A percentile compares a stretch with the other conserved stretches of the same genome.
Evolutionary conservation across 2,888 invertebrate genomes (phyloP).

Genomic region (Anticlea derivata): DNA sequence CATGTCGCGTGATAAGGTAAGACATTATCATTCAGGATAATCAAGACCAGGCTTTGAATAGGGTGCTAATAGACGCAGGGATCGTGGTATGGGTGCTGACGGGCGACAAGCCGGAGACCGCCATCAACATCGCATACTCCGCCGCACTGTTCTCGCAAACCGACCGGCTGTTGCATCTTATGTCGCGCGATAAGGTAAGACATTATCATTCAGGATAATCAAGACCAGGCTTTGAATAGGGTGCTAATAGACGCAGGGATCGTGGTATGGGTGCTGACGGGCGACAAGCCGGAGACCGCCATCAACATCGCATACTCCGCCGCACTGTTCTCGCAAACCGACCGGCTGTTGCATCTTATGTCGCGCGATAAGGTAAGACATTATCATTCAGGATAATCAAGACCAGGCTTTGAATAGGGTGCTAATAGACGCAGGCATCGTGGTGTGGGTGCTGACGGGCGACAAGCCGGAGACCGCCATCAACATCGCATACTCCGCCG

Average conservation of each 20-base stretch:
- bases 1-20: slow-evolving; percentile 89
- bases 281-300: slow-evolving; percentile 98
- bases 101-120: slow-evolving; percentile 98
- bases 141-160: slow-evolving; percentile 92
- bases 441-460: slow-evolving; percentile 95
- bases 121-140: slow-evolving; percentile 97
- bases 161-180: slow-evolving; percentile 91
- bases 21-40: not conserved
- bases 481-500: slow-evolving; percentile 97
- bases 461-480: slow-evolving; percentile 99
- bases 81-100: slow-evolving; percentile 95
- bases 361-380: slow-evolving; percentile 86
- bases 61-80: slow-evolving; percentile 90
- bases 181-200: slow-evolving; percentile 88
- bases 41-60: no score
- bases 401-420: no score
- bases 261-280: slow-evolving; percentile 95
- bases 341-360: slow-evolving; percentile 91
- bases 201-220: no score
- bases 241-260: slow-evolving; percentile 92
- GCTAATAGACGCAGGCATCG: slow-evolving; percentile 91
- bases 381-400: no score
- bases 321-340: slow-evolving; percentile 91
- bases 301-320: slow-evolving; percentile 98
- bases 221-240: no score